A percentile compares a stretch with the other conserved stretches of the same genome.
These are phyloP conservation scores for Nomada flava DNA, from an alignment of 2,888 invertebrate genomes.

Conservation along the genomic window DNA sequence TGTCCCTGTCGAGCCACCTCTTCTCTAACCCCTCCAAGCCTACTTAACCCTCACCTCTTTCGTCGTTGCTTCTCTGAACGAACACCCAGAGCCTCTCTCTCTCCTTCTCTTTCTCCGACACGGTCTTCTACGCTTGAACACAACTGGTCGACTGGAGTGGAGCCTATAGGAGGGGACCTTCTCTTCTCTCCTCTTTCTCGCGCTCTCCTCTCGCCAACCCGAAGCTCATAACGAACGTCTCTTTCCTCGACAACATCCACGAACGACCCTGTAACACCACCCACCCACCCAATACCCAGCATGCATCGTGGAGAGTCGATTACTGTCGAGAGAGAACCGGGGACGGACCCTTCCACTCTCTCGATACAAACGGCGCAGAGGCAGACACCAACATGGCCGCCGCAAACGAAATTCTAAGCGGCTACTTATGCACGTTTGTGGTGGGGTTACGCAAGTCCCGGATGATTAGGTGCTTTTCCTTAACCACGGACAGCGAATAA, in stretches of 20 bases:
- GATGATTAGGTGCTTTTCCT: constrained; percentile 25
- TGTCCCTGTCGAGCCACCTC: constrained; percentile 57
- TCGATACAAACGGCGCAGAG: constrained; percentile 18
- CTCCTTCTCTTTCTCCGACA: constrained; percentile 8
- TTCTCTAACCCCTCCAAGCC: constrained; percentile 17
- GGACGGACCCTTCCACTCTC: constrained; percentile 52
- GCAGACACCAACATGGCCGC: constrained; percentile 59
- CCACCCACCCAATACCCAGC: constrained; percentile 42
- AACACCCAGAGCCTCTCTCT: constrained; percentile 16
- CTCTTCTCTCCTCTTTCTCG: constrained; percentile 21
- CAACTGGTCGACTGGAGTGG: constrained; percentile 26
- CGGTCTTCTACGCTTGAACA: constrained; percentile 7
- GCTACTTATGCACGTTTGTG: neutral
- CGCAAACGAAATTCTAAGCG: constrained; percentile 41
- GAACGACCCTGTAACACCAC: constrained; percentile 57
- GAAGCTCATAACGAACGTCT: neutral
- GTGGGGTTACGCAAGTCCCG: constrained; percentile 50
- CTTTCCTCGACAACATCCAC: constrained; percentile 49
- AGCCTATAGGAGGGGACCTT: constrained; percentile 49
- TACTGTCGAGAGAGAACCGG: constrained; percentile 59
- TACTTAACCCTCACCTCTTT: constrained; percentile 5
- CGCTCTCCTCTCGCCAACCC: constrained; percentile 1
- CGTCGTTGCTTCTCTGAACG: neutral
- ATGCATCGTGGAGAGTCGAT: constrained; percentile 67
- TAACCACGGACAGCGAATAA: too few relatives aligned